Base-by-base conservation (phyloP, 2,888 invertebrate species). In the Lasioglossum lativentre region DNA sequence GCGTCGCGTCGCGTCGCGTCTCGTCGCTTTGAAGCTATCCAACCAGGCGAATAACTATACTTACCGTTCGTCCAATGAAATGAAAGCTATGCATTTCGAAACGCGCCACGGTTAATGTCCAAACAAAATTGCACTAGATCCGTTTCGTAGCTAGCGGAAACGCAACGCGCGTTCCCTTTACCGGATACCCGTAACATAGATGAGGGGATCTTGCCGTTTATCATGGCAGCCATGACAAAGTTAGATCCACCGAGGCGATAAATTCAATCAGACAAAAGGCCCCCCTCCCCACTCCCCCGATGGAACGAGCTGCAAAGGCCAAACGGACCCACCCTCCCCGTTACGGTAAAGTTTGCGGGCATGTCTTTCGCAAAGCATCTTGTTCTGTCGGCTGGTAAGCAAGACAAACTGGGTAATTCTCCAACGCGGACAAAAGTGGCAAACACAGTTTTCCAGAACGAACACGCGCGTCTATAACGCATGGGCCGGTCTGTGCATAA, bases 261-360 rank as follows among this genome's bases (percentile, higher is more conserved):
- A 91, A 92, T 92, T 90, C 89, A 88, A 92, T 89, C 85, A 88
- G 81, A 89, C 86, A 82, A 86, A 89, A 87, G 74, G 52, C 27
- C 68, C 38, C 56, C 2, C 45, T 4, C 4, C 45, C 34, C 34
- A 34, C 0, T n/a, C n/a, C 45, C 5, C 40, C 56, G 45, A 75
- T 72, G 75, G 74, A 30, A 23, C 75, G 75, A 23, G 59, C 56
- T 45, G 38, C 38, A 34, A 59, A 56, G 47, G 12, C 66, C 30
- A 63, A 30, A 63, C 63, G 76, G 45, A 59, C 52, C 66, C 42
- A 59, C 52, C 66, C 42, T 56, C n/a, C 10, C 34, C 66, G 34
- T 16, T 27, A 19, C 76, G n/a, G n/a, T 47, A 34, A 38, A 47
- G 76, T 66, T 68, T 38, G 66, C 38, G 30, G 30, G 30, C 63